Base-by-base conservation (phyloP, 2,888 invertebrate species). In the Leptothorax acervorum region DNA sequence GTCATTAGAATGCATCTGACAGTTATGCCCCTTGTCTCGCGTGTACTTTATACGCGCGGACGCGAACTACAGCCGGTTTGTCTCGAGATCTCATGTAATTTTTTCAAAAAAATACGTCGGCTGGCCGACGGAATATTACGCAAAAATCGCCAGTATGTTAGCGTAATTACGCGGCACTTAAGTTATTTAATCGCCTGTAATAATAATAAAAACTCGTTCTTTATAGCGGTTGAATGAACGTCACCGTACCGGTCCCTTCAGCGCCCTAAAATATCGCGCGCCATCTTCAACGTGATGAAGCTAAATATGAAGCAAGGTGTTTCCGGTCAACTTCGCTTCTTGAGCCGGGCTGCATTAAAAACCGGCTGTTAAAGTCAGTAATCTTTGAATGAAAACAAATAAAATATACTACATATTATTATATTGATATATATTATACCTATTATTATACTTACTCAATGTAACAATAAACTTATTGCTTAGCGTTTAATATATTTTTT, bases 161-260 rank as follows among this genome's bases (percentile, higher is more conserved):
- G 71, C 79, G 79, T 70, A 83, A 89, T 89, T 88, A 86, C 82
- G 82, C 39, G 57, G 81, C 66, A 53, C 23, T 51, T 60, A 53
- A 83, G 76, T 71, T 81, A 74, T 82, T 86, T 89, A 89, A 89
- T 89, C 85, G 55, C 63, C 74, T 68, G 75, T 84, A 84, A 90
- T 85, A 87, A 84, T 78, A 79, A 87, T 85, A 86, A 85, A 88
- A 87, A 82, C 60, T 55, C 28, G 35, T 45, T 79, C 84, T 68
- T 66, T 84, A 75, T 60, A 55, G 71, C 76, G 48, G 78, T 65
- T 63, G 76, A 45, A 51, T 51, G 62, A 55, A 48, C 45, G 48
- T 55, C 62, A 55, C 39, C 70, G 66, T 57, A 45, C 55, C 83
- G n/a, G 48, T 74, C 45, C 65, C 73, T 31, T 82, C 75, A 76